Base-by-base conservation (phyloP, 2,113 vertebrate genomes). In the Cyprinus carpio region DNA sequence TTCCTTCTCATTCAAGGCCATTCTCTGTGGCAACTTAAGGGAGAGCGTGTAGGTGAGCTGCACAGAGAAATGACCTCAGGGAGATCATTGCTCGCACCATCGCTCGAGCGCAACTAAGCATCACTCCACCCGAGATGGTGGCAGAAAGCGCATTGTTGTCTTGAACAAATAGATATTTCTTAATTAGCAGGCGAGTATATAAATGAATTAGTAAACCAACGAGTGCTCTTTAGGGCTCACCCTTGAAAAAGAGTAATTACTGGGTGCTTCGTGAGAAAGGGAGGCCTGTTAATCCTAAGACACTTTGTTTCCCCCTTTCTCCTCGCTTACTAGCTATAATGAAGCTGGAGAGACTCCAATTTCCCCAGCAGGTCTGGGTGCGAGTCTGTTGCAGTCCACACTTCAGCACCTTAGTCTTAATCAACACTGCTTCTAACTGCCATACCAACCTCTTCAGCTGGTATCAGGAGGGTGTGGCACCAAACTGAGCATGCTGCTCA, bases 161-260 rank as follows among this genome's bases (percentile, higher is more conserved):
- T 34, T 12, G 1, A 69, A 75, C 69, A 82, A 86, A 86, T 58
- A 82, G 40, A 74, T 72, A 65, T 58, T 86, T 82, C 67, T 82
- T 76, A 86, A 86, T 82, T 86, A 82, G 69, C 5, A 15, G 27
- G 40, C 71, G 10, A 81, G 51, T 74, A 16, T 69, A 60, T 81
- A 62, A 86, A 64, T 81, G 69, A 82, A 86, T 82, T 65, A 65
- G 43, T 31, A 75, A 65, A 64, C 43, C 58, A 67, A 43, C 6
- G 15, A 56, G 49, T 49, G 27, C 25, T 84, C 58, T 74, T 71
- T 80, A 84, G 40, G 46, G 72, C 77, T 34, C 46, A 25, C 67
- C 64, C 65, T 84, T 82, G 64, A 87, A 84, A 84, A 31, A 49
- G 20, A 75, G 49, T 84, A 86, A 87, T 89, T 84, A 86, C 62